phyloP scores from a whole-genome alignment of 2,797 vertebrate genomes.

The Sardinella longiceps region DNA sequence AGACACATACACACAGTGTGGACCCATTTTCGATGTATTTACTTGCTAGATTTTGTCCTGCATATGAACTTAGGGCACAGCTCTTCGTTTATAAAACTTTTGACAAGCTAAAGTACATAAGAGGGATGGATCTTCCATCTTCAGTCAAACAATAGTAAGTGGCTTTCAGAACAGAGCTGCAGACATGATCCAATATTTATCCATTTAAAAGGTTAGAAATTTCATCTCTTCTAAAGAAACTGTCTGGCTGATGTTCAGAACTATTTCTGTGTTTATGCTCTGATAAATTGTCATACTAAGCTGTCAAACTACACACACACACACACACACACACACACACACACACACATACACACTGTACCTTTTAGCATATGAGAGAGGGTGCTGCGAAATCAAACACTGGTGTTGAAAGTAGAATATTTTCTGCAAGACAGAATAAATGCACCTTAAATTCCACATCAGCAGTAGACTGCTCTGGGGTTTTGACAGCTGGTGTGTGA shows the following conservation, averaged over 20 bases:
- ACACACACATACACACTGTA: too few relatives aligned
- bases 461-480: too few relatives aligned
- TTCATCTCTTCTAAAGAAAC: not conserved
- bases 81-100: not conserved
- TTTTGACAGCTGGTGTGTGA: too few relatives aligned
- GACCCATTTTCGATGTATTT: too few relatives aligned
- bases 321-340: not conserved
- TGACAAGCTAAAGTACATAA: not conserved
- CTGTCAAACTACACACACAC: not conserved
- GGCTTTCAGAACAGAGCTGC: not conserved
- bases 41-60: too few relatives aligned
- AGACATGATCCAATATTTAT: not conserved
- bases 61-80: too few relatives aligned
- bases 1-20: too few relatives aligned
- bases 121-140: not conserved
- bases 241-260: not conserved
- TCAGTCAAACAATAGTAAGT: not conserved
- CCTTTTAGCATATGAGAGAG: too few relatives aligned
- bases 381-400: too few relatives aligned
- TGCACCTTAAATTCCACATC: too few relatives aligned
- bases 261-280: not conserved
- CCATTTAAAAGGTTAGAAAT: not conserved
- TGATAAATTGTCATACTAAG: not conserved
- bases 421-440: too few relatives aligned
- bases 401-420: too few relatives aligned